phyloP scores from a whole-genome alignment of 2,888 invertebrate species.

The Germaria angustata region DNA sequence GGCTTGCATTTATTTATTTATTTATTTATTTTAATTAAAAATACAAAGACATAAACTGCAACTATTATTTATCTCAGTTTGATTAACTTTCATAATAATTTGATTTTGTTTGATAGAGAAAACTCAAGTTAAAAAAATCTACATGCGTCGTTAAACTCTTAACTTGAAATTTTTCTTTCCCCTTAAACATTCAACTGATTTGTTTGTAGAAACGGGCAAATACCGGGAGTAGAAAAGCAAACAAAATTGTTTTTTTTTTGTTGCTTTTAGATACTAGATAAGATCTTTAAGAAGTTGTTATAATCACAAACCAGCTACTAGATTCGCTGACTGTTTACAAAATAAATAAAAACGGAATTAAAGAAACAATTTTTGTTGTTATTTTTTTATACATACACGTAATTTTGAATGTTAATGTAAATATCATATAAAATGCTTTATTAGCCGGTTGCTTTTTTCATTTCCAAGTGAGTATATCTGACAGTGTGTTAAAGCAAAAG shows the following conservation, averaged over 20 bases:
- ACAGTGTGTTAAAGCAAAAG: neutral
- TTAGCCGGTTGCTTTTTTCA: slow-evolving; percentile 43
- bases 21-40: too few relatives aligned
- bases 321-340: slow-evolving; percentile 37
- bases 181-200: slow-evolving; percentile 45
- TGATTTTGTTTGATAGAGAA: neutral
- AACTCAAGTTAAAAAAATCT: neutral
- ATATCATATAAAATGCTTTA: slow-evolving; percentile 65
- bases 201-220: slow-evolving; percentile 14
- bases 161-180: slow-evolving; percentile 47
- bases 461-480: neutral
- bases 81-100: neutral
- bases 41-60: too few relatives aligned
- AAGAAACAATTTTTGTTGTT: slow-evolving; percentile 40
- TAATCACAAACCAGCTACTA: slow-evolving; percentile 61
- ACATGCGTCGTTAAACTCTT: slow-evolving; percentile 26
- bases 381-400: slow-evolving; percentile 6
- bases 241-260: neutral
- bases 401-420: slow-evolving; percentile 48
- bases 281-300: slow-evolving; percentile 48
- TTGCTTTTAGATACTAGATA: slow-evolving; percentile 32
- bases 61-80: too few relatives aligned
- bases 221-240: slow-evolving; percentile 3
- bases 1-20: too few relatives aligned
- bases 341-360: slow-evolving; percentile 51